A percentile compares a stretch with the other conserved stretches of the same genome.
Conservation (phyloP, 2,888 invertebrate species). For the Panopea generosa region DNA sequence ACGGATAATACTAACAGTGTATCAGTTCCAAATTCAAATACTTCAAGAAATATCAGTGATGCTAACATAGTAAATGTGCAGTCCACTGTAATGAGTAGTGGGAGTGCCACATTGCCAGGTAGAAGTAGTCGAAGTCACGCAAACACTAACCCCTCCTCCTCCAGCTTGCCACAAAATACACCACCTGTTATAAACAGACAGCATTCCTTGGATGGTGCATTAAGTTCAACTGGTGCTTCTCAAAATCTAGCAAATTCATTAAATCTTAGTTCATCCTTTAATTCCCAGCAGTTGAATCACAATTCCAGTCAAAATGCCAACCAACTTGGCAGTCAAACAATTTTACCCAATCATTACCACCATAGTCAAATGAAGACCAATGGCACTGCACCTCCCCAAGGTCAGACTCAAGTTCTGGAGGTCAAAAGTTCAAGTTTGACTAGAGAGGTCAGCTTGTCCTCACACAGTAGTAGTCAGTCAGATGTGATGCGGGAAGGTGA, state of each 20-base stretch:
- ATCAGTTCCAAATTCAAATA: constrained; percentile 1
- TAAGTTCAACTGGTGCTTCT: not conserved
- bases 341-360: no score
- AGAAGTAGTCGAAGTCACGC: no score
- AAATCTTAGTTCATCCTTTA: constrained; percentile 10
- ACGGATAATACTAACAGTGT: constrained; percentile 15
- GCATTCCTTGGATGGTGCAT: constrained; percentile 20
- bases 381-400: constrained; percentile 26
- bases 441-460: constrained; percentile 64
- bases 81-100: no score
- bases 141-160: no score
- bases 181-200: constrained; percentile 8
- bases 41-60: not conserved
- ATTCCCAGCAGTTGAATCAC: not conserved
- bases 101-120: no score
- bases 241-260: not conserved
- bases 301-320: no score
- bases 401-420: not conserved
- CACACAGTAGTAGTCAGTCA: constrained; percentile 68
- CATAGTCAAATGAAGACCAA: constrained; percentile 10
- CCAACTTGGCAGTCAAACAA: no score
- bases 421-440: constrained; percentile 9
- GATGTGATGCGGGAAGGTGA: constrained; percentile 54
- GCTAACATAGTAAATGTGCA: not conserved
- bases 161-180: no score